phyloP scores from a whole-genome alignment of 2,113 vertebrate species.

The Microcebus tavaratra region DNA sequence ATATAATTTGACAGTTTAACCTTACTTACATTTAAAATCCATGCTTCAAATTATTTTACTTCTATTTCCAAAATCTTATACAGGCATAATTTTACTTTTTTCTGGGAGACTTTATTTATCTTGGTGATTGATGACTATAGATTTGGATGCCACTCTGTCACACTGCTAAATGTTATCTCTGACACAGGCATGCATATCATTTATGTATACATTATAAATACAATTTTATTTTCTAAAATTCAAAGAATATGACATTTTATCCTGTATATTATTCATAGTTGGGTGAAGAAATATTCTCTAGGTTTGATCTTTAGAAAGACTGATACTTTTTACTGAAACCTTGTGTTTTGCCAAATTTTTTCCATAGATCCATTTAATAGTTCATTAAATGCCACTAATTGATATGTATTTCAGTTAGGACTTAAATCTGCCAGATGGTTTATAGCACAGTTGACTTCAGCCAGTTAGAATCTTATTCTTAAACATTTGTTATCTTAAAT shows the following conservation, averaged over 20 bases:
- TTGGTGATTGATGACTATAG: conserved; percentile 31
- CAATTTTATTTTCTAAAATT: conserved; percentile 45
- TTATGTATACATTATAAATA: conserved; percentile 66
- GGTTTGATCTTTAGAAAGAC: conserved; percentile 45
- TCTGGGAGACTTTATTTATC: conserved; percentile 21
- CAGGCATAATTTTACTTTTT: background rate
- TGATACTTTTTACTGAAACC: conserved; percentile 57
- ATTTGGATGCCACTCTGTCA: background rate
- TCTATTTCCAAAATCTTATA: background rate
- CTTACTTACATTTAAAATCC: background rate
- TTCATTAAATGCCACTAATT: conserved; percentile 74
- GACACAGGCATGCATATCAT: conserved; percentile 40
- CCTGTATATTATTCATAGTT: background rate
- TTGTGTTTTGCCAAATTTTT: conserved; percentile 73
- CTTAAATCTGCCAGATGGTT: conserved; percentile 67
- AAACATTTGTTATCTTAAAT: conserved; percentile 69
- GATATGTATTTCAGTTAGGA: conserved; percentile 54
- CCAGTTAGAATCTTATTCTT: conserved; percentile 67
- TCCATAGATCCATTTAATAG: conserved; percentile 68
- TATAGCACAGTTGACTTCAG: conserved; percentile 70
- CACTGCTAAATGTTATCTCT: conserved; percentile 64
- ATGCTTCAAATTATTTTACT: background rate
- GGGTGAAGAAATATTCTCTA: background rate
- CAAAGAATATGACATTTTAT: conserved; percentile 28
- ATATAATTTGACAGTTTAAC: background rate